Evolutionary conservation across 2,888 invertebrate genomes (phyloP), one percentile per base, ranked within the genome.

Genomic region (Pachydiplax longipennis): DNA sequence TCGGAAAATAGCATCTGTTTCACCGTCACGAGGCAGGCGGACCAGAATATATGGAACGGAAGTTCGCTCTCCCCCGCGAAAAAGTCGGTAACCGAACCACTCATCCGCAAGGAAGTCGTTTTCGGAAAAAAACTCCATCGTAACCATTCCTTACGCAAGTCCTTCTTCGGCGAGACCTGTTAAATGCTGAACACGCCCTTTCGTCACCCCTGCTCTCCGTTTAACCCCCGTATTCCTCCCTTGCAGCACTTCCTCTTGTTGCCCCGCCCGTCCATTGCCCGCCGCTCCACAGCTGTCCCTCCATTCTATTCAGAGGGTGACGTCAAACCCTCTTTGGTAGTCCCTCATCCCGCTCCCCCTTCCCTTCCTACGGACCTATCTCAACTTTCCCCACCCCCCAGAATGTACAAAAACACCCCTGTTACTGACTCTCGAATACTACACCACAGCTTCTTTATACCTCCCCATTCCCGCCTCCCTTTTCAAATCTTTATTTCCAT

Each of bases 251-350:
- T 90, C 81, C 90, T 80, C 81, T 61, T 80, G n/a, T 25, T 61
- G 44, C 82, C 65, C 53, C 83, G n/a, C 83, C 83, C 83, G 73
- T 25, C n/a, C 82, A 53, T 48, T 12, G 73, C 73, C 40, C 61
- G 35, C 58, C 40, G 73, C 40, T 65, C 81, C 83, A 53, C 91
- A 80, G 73, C 82, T 91, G 82, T 91, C 81, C 83, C 58, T 31
- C 81, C 61, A 90, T 82, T 83, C 81, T 82, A 90, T 82, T 83
- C 81, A 82, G 53, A 81, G 73, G 90, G 73, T 90, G 90, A 83
- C 91, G 90, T 65, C 90, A 35, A 73, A 48, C 18, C 81, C 37
- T 37, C 91, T 40, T 81, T 31, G 10, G 25, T 80, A 73, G 53
- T 80, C 81, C 90, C 40, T 58, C 58, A 53, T 44, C 40, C 81